Evolutionary conservation across 2,113 vertebrate genomes (phyloP).

Genomic region (Pogona vitticeps): DNA sequence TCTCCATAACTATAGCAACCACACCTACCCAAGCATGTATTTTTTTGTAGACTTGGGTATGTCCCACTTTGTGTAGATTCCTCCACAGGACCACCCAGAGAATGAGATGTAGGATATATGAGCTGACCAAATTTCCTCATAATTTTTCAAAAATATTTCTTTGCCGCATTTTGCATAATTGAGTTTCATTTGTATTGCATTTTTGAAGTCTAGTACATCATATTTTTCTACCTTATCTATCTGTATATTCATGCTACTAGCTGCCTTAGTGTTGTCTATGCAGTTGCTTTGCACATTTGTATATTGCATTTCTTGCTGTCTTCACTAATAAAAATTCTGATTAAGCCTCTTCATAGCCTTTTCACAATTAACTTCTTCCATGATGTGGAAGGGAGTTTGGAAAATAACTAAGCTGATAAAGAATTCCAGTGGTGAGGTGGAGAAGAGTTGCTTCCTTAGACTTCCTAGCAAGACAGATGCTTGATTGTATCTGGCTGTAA

Average conservation of each 20-base stretch:
- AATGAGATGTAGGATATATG: too few species aligned
- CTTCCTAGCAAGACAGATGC: not conserved
- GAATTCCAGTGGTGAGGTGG: not conserved
- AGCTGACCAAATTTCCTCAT: not conserved
- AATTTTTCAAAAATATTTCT: not conserved
- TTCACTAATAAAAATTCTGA: not conserved
- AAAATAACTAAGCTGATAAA: conserved; percentile 21
- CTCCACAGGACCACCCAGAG: too few species aligned
- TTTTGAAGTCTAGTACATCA: too few species aligned
- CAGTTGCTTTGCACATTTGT: not conserved
- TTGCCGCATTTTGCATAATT: not conserved
- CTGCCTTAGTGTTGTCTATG: not conserved
- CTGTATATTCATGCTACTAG: not conserved
- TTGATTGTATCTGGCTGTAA: not conserved
- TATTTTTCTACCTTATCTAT: not conserved
- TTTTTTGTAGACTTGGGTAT: too few species aligned
- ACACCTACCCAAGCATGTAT: too few species aligned
- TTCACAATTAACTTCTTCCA: not conserved
- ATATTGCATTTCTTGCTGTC: not conserved
- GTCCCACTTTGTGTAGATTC: too few species aligned
- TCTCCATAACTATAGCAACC: too few species aligned
- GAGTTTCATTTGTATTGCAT: not conserved
- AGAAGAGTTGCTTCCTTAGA: not conserved
- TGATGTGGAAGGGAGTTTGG: conserved; percentile 21
- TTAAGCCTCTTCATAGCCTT: not conserved